Conservation (phyloP, 2,113 vertebrate species). For the Bubo bubo region DNA sequence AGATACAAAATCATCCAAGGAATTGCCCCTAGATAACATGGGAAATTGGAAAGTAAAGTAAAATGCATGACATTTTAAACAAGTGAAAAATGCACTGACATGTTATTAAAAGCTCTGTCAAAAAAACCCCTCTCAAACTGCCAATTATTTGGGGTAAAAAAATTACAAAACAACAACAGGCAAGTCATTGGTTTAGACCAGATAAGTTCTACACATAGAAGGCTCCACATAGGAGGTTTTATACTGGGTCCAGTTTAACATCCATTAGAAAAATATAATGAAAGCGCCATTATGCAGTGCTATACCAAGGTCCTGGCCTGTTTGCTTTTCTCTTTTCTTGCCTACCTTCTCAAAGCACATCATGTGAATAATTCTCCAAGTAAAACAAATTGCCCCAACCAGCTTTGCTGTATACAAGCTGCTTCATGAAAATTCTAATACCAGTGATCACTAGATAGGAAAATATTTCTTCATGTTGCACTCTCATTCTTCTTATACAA, state of each 20-base stretch:
- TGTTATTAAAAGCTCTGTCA: not conserved
- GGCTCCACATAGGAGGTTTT: not conserved
- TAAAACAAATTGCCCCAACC: not conserved
- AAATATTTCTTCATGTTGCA: not conserved
- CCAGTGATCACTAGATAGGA: not conserved
- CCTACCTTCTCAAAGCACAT: not conserved
- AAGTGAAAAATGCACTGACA: conserved; percentile 26
- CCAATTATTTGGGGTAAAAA: not conserved
- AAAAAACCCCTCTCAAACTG: not conserved
- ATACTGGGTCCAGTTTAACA: not conserved
- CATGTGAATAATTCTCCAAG: not conserved
- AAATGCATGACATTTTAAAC: conserved; percentile 1
- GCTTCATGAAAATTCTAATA: not conserved
- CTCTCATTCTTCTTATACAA: not conserved
- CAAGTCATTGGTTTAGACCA: not conserved
- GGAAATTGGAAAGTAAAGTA: conserved; percentile 18
- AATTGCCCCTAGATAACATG: not conserved
- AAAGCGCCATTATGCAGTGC: not conserved
- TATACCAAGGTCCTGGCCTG: not conserved
- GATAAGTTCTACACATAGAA: not conserved
- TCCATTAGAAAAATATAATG: not conserved
- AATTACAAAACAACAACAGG: not conserved
- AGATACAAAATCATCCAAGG: not conserved
- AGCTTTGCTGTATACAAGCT: not conserved
- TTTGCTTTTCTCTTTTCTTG: not conserved